Base-by-base conservation (phyloP, 2,113 vertebrate genomes). In the Aramus guarauna region DNA sequence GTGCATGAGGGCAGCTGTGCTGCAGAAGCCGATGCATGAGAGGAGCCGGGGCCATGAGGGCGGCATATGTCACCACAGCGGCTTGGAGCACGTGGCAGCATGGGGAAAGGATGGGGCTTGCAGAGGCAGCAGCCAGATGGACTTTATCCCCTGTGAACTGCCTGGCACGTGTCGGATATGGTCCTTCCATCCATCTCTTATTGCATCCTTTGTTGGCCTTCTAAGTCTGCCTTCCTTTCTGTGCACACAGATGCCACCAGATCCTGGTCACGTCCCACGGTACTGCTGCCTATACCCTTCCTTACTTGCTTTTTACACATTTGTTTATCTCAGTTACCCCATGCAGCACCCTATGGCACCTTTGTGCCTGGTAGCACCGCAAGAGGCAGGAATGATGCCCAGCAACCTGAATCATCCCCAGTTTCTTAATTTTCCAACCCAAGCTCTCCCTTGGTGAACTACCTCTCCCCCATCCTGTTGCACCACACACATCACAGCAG, bases 251-350 rank as follows among this genome's bases (percentile, higher is more conserved):
- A 27, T 29, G 27, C 43, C 29, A 9, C n/a, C 6, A 0, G 43
- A 10, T 30, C 5, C 0, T n/a, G n/a, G 20, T 55, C 50, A 2
- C 3, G 0, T 68, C 41, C 45, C 0, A 0, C 37, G 23, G 18
- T 15, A 24, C 13, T 11, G 8, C 36, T 50, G 32, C 59, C 47
- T 47, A 3, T 9, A 32, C 6, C 32, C 43, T 23, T 45, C 64
- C 29, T 62, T 41, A 14, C 55, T 73, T 37, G 26, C 15, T 72
- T 60, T 84, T 43, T 13, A 3, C 15, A 3, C 3, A 0, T 53
- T 26, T 55, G 12, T 75, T 79, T 64, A 23, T 48, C 34, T 55
- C 80, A 32, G 55, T 30, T 66, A 50, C 17, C 22, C 13, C 15
- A 2, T 21, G 27, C 34, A 52, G n/a, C 17, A 24, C 32, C 12